phyloP scores from a whole-genome alignment of 2,888 invertebrate species.

The Aethes cnicana region DNA sequence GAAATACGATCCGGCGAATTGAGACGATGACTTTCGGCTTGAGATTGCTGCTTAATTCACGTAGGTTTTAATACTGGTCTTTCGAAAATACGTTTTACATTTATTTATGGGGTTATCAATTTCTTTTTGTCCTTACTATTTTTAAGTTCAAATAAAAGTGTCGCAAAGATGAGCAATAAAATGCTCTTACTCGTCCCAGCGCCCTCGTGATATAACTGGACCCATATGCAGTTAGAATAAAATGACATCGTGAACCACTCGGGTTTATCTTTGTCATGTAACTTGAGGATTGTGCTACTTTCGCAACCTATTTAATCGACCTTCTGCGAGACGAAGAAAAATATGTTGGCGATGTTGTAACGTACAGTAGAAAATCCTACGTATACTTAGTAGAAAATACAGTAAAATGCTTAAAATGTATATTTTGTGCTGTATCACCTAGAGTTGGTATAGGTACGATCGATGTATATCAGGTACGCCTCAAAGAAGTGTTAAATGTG shows the following conservation, averaged over 20 bases:
- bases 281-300: conserved; percentile 24
- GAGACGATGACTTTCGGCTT: no score
- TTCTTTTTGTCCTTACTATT: no score
- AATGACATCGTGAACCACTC: conserved; percentile 23
- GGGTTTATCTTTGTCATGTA: conserved; percentile 21
- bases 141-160: background rate
- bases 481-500: no score
- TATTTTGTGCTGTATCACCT: no score
- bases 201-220: conserved; percentile 14
- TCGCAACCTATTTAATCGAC: conserved; percentile 12
- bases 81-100: no score
- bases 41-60: no score
- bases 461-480: no score
- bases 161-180: background rate
- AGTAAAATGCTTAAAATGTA: background rate
- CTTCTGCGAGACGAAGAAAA: conserved; percentile 26
- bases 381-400: background rate
- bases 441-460: no score
- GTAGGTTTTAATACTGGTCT: no score
- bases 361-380: background rate
- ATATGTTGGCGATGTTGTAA: conserved; percentile 16
- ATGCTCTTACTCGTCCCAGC: conserved; percentile 7
- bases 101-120: no score
- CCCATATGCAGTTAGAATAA: conserved; percentile 28
- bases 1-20: no score